Base-by-base conservation (phyloP, 2,888 invertebrate genomes). In the Cataglyphis rosenhaueri region DNA sequence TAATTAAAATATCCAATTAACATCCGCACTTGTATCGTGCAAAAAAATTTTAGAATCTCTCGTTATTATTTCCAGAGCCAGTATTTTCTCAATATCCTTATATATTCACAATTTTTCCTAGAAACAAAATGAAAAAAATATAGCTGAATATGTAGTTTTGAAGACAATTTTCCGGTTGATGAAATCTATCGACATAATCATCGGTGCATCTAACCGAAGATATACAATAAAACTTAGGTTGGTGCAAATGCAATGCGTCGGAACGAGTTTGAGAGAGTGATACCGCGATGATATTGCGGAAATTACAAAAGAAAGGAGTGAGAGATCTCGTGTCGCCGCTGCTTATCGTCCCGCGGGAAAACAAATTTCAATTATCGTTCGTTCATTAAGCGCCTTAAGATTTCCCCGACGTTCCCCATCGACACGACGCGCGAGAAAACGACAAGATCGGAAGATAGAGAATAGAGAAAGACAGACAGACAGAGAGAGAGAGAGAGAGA, bases 311-410 rank as follows among this genome's bases (percentile, higher is more conserved):
- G 41, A 21, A 76, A 62, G 8, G 29, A 68, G 2, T 5, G 68
- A 41, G 35, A 61, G 12, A 25, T 0, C 12, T 25, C 15, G 18
- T 52, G 62, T 75, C 74, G 66, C 35, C 52, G 18, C 25, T 21
- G 29, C 41, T 82, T 78, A 78, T 78, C 57, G 8, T 41, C 25
- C n/a, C 66, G n/a, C 55, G 66, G 12, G 55, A 48, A 64, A 81
- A 87, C 52, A 81, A 84, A 83, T 86, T 86, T 81, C 73, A 84
- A 86, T 83, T 82, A 83, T 81, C 86, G 52, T 66, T 64, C 32
- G 65, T 79, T 87, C 81, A 68, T 82, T 83, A 71, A 74, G 32
- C 21, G 57, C 52, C 59, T 57, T 52, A 57, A 57, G 9, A 21
- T 6, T 10, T 18, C 18, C n/a, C 18, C 65, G 18, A 21, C 38